phyloP scores from a whole-genome alignment of 2,888 invertebrate genomes.

The Griposia aprilina region DNA sequence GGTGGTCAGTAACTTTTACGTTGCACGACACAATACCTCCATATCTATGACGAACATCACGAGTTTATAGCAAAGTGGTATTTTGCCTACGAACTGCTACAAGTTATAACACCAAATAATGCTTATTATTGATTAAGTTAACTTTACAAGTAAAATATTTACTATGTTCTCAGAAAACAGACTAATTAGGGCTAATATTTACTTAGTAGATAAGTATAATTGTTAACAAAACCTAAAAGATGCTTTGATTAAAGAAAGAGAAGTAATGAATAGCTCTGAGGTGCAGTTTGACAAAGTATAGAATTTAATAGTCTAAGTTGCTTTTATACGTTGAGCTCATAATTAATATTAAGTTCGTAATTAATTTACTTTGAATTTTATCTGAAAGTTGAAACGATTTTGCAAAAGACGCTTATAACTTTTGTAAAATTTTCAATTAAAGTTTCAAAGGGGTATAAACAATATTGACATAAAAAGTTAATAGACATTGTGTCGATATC shows the following conservation, averaged over 20 bases:
- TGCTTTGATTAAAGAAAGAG: constrained; percentile 6
- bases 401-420: constrained; percentile 23
- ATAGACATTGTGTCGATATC: constrained; percentile 39
- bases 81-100: no score
- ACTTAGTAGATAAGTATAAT: background rate
- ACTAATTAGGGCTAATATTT: background rate
- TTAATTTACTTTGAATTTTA: constrained; percentile 54
- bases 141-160: background rate
- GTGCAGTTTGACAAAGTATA: constrained; percentile 23
- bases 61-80: background rate
- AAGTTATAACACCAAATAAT: background rate
- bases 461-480: constrained; percentile 54
- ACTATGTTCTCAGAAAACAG: background rate
- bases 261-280: background rate
- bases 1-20: background rate
- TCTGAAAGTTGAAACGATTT: constrained; percentile 44
- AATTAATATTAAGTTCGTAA: constrained; percentile 40
- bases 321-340: constrained; percentile 3
- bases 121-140: background rate
- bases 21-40: background rate
- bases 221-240: background rate
- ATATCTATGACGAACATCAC: background rate
- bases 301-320: constrained; percentile 2
- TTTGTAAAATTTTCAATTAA: constrained; percentile 47
- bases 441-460: constrained; percentile 38